Percentiles rank a stretch among this genome's conserved stretches.
phyloP scores from a whole-genome alignment of 2,113 vertebrate species.

The Hippocampus barbouri region DNA sequence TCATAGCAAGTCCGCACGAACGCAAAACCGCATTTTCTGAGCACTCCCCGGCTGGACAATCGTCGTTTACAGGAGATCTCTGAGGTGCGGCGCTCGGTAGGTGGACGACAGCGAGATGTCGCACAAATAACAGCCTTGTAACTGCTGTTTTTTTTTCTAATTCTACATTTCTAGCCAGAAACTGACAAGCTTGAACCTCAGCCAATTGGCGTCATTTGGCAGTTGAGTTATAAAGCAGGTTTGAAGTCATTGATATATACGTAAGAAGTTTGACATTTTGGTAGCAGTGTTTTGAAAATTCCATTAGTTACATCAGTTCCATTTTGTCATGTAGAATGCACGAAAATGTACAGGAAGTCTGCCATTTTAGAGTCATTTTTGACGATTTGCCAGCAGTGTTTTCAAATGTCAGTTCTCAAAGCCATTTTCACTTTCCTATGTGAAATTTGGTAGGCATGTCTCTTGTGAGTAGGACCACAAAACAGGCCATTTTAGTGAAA shows the following conservation, averaged over 20 bases:
- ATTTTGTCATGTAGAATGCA: too few species aligned
- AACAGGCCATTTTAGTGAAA: too few species aligned
- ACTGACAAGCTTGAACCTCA: conserved; percentile 41
- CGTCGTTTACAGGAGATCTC: conserved; percentile 43
- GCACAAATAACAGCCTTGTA: conserved; percentile 37
- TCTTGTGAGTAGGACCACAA: too few species aligned
- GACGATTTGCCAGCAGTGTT: too few species aligned
- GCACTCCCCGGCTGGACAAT: conserved; percentile 51
- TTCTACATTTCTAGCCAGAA: conserved; percentile 38
- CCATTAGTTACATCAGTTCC: too few species aligned
- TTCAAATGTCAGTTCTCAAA: too few species aligned
- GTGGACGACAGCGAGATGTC: conserved; percentile 27
- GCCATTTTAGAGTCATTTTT: too few species aligned
- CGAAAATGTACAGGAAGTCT: too few species aligned
- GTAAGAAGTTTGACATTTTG: neutral
- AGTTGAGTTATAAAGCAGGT: conserved; percentile 5
- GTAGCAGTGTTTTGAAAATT: too few species aligned
- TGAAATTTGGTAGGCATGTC: too few species aligned
- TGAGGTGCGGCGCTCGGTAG: conserved; percentile 13
- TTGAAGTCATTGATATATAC: neutral
- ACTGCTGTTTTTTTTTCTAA: conserved; percentile 17
- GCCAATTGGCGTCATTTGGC: conserved; percentile 28
- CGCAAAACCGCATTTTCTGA: conserved; percentile 50
- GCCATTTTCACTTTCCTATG: too few species aligned
- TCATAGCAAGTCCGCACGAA: conserved; percentile 23